phyloP scores from a whole-genome alignment of 1,140 invertebrate genomes.

The Periplaneta americana region DNA sequence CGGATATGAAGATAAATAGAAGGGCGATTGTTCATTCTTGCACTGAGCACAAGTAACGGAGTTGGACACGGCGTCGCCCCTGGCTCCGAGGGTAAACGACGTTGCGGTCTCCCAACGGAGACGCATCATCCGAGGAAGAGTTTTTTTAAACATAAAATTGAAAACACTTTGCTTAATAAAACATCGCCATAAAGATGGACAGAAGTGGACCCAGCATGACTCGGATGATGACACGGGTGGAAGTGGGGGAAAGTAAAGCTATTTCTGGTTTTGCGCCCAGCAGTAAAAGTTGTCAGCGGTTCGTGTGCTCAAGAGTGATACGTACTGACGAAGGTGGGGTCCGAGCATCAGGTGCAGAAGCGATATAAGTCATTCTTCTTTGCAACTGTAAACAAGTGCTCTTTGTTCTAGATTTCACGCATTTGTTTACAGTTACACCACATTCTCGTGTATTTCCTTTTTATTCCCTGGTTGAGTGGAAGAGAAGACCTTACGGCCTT shows the following conservation, averaged over 20 bases:
- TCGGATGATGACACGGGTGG: not conserved
- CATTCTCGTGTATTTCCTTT: too few species aligned
- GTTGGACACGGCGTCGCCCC: not conserved
- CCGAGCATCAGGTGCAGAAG: too few species aligned
- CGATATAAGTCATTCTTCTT: too few species aligned
- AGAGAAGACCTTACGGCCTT: too few species aligned
- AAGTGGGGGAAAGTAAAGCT: not conserved
- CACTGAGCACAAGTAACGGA: not conserved
- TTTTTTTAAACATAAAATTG: slow-evolving; percentile 8
- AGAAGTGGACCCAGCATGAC: not conserved
- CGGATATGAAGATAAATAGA: too few species aligned
- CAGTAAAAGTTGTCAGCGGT: not conserved
- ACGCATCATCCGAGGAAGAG: not conserved
- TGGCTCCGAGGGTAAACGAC: not conserved
- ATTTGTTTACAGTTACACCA: too few species aligned
- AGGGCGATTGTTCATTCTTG: not conserved
- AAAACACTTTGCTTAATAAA: slow-evolving; percentile 12
- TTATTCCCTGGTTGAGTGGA: too few species aligned
- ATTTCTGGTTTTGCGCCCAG: not conserved
- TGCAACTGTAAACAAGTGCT: too few species aligned
- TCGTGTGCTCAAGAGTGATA: not conserved
- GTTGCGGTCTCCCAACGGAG: not conserved
- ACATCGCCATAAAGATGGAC: slow-evolving; percentile 9
- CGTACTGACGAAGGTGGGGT: not conserved
- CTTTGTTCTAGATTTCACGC: too few species aligned